A percentile compares a stretch with the other conserved stretches of the same genome.
These are phyloP conservation scores for Montipora efflorescens DNA, from an alignment of 64 coral and sea anemone species.

Conservation along the genomic window DNA sequence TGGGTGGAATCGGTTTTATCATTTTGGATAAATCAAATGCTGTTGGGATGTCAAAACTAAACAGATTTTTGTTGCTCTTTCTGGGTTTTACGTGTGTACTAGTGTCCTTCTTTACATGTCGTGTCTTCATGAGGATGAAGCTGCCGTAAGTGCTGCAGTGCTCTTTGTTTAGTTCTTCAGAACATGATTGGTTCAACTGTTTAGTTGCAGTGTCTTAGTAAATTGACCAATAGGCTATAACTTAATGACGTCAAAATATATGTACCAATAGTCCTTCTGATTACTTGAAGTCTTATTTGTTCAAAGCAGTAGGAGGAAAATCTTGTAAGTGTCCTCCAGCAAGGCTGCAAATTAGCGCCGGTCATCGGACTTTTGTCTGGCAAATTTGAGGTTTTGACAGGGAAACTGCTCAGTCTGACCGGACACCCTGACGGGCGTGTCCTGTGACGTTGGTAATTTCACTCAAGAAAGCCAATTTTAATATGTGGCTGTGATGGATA, in stretches of 20 bases:
- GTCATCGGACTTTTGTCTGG: not conserved
- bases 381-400: not conserved
- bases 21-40: conserved; percentile 98
- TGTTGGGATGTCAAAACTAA: conserved; percentile 94
- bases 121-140: conserved; percentile 99
- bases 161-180: too few relatives aligned
- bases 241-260: too few relatives aligned
- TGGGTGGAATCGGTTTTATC: conserved; percentile 96
- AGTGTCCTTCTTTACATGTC: conserved; percentile 95
- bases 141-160: conserved; percentile 84
- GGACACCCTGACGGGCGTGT: not conserved
- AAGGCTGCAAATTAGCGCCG: not conserved
- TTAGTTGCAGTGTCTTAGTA: too few relatives aligned
- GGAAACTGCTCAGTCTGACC: too few relatives aligned
- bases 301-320: conserved; percentile 73
- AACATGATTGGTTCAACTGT: too few relatives aligned
- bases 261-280: too few relatives aligned
- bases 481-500: not conserved
- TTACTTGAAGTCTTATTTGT: too few relatives aligned
- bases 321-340: conserved; percentile 69
- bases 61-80: conserved; percentile 84
- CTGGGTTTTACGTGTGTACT: conserved; percentile 92
- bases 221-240: too few relatives aligned
- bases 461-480: not conserved
- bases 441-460: not conserved